These are phyloP conservation scores for Brienomyrus longianalis DNA, from an alignment of 2,113 vertebrate genomes.

Conservation along the genomic window DNA sequence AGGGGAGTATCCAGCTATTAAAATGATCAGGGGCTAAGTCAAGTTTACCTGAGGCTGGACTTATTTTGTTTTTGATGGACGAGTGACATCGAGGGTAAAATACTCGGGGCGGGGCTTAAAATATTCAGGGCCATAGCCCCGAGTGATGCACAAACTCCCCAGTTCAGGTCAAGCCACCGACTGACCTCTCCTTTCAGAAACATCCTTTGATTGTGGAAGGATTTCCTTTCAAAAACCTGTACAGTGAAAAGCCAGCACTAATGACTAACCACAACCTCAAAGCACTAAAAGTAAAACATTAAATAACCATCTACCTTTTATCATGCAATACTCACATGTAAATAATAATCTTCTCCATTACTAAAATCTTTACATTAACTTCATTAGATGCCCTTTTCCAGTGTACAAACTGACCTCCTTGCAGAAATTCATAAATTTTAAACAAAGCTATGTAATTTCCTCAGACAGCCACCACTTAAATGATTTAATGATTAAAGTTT, in stretches of 20 bases:
- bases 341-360: background rate
- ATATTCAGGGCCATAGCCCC: too few relatives aligned
- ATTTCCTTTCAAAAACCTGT: background rate
- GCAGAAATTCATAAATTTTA: background rate
- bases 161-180: too few relatives aligned
- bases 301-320: background rate
- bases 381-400: background rate
- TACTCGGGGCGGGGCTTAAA: too few relatives aligned
- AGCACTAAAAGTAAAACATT: background rate
- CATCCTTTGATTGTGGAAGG: too few relatives aligned
- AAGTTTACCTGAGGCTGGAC: too few relatives aligned
- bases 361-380: background rate
- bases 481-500: background rate
- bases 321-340: background rate
- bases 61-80: too few relatives aligned
- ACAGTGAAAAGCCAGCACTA: background rate
- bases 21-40: too few relatives aligned
- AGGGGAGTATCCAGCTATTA: too few relatives aligned
- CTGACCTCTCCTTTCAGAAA: too few relatives aligned
- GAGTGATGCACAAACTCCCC: too few relatives aligned
- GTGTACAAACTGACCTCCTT: background rate
- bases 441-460: background rate
- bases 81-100: too few relatives aligned
- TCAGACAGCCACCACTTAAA: background rate
- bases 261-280: background rate